A percentile compares a stretch with the other conserved stretches of the same genome.
These are phyloP conservation scores for Gymnosoma rotundatum DNA, from an alignment of 2,888 invertebrate species.

Conservation along the genomic window DNA sequence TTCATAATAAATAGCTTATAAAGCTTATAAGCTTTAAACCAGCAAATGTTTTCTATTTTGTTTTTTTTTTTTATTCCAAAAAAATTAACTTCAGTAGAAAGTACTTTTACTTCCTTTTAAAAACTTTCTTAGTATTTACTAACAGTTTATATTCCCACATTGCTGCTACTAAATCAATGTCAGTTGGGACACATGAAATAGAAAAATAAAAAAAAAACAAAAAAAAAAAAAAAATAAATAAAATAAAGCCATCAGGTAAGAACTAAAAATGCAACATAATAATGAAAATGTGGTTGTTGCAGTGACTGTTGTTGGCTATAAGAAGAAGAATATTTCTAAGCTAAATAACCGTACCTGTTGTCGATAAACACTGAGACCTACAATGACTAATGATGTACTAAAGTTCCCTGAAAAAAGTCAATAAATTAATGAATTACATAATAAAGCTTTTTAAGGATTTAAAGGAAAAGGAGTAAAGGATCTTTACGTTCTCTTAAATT, in stretches of 20 bases:
- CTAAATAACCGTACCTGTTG: background rate
- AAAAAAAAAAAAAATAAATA: too few relatives aligned
- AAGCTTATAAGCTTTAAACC: background rate
- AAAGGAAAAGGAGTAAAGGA: too few relatives aligned
- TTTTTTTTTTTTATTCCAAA: constrained; percentile 10
- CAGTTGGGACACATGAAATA: constrained; percentile 23
- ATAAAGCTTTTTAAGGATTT: too few relatives aligned
- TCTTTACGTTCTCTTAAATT: too few relatives aligned
- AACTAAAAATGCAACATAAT: constrained; percentile 25
- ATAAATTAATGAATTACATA: too few relatives aligned
- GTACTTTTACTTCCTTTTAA: constrained; percentile 26
- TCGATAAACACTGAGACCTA: background rate
- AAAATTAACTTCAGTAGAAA: constrained; percentile 35
- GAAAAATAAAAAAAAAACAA: constrained; percentile 9
- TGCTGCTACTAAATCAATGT: constrained; percentile 45
- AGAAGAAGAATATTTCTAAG: background rate
- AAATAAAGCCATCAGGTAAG: constrained; percentile 14
- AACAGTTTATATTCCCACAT: constrained; percentile 25
- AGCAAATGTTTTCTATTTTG: constrained; percentile 1
- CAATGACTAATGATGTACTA: too few relatives aligned
- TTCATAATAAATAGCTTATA: constrained; percentile 6
- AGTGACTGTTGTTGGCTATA: background rate
- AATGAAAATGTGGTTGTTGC: constrained; percentile 24
- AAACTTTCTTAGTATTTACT: constrained; percentile 25
- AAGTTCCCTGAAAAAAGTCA: too few relatives aligned